These are phyloP conservation scores for Temnothorax nylanderi DNA, from an alignment of 1,140 invertebrate genomes.

Conservation along the genomic window DNA sequence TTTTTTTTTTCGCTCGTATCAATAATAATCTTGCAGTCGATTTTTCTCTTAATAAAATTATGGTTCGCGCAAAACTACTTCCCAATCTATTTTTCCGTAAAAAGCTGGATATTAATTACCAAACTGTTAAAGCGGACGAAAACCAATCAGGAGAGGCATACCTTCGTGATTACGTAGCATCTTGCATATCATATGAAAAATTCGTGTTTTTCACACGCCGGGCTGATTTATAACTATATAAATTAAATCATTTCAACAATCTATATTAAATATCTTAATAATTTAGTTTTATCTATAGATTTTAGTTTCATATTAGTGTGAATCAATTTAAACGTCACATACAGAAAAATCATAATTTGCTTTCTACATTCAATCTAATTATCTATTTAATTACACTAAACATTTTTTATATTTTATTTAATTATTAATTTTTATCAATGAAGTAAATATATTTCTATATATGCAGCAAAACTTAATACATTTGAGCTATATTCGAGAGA, in stretches of 20 bases:
- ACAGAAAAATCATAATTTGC: neutral
- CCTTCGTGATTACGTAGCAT: conserved; percentile 4
- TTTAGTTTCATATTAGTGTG: neutral
- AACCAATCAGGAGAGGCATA: neutral
- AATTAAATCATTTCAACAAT: neutral
- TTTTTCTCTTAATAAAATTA: neutral
- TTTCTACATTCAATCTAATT: neutral
- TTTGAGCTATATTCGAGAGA: neutral
- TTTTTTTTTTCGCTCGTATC: neutral
- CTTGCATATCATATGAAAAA: neutral
- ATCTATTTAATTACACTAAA: neutral
- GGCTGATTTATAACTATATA: neutral
- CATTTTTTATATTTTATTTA: neutral
- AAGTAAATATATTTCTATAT: neutral
- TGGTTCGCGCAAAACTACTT: neutral
- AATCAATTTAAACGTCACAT: neutral
- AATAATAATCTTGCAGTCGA: neutral
- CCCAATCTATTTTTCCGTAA: conserved; percentile 25
- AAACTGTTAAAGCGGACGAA: conserved; percentile 37
- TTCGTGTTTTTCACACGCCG: neutral
- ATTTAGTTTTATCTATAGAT: neutral
- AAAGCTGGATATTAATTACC: conserved; percentile 28
- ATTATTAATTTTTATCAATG: neutral
- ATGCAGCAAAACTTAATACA: neutral
- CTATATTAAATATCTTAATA: neutral